Conservation (phyloP, 1,140 invertebrate genomes). For the Trinorchestia longiramus region DNA sequence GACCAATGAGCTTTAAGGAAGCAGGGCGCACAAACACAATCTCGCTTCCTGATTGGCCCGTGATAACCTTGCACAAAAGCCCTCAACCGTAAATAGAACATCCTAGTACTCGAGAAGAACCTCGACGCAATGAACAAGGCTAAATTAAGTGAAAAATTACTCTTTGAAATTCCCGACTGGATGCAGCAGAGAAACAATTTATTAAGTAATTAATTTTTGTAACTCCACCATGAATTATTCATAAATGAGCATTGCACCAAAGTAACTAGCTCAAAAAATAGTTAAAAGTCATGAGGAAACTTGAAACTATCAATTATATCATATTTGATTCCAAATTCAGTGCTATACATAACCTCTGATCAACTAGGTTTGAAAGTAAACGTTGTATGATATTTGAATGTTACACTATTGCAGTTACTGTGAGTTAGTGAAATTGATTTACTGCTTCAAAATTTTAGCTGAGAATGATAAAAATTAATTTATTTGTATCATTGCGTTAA, state of each 20-base stretch:
- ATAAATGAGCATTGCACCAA: not conserved
- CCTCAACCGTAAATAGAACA: conserved; percentile 35
- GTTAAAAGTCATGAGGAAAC: too few species aligned
- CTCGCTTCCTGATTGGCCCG: conserved; percentile 34
- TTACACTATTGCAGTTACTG: too few species aligned
- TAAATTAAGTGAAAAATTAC: not conserved
- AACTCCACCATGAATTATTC: not conserved
- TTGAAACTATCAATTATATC: too few species aligned
- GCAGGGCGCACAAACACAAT: conserved; percentile 32
- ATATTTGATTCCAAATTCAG: too few species aligned
- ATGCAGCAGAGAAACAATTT: not conserved
- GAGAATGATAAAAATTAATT: too few species aligned
- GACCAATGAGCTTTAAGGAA: conserved; percentile 45
- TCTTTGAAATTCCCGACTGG: not conserved
- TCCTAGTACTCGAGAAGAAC: not conserved
- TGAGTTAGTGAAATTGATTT: too few species aligned
- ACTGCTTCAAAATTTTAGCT: too few species aligned
- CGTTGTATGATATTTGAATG: too few species aligned
- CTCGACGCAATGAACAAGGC: not conserved
- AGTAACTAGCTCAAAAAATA: not conserved
- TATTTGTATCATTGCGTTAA: too few species aligned
- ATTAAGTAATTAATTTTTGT: not conserved
- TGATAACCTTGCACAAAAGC: conserved; percentile 44
- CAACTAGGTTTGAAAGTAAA: too few species aligned
- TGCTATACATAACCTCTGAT: too few species aligned